phyloP scores from a whole-genome alignment of 2,113 vertebrate genomes.

The Xenotilapia caudafasciata region DNA sequence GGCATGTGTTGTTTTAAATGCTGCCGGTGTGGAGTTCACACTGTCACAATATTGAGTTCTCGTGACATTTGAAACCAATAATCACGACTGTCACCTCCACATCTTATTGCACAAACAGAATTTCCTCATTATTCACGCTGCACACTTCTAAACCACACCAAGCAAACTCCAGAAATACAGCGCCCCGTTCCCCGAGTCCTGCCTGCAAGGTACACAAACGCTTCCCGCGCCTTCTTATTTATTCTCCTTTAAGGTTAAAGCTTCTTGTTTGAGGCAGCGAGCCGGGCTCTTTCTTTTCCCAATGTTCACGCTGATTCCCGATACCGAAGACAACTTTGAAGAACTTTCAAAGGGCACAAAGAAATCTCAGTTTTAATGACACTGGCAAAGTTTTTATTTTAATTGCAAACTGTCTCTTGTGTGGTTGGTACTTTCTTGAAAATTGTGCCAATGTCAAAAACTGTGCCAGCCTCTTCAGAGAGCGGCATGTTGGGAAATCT shows the following conservation, averaged over 20 bases:
- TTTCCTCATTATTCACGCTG: background rate
- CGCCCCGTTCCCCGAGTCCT: too few species aligned
- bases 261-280: background rate
- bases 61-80: slow-evolving; percentile 2
- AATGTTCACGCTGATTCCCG: background rate
- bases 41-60: background rate
- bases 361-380: background rate
- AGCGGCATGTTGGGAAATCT: background rate
- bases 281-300: background rate
- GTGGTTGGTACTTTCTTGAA: background rate
- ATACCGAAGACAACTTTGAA: background rate
- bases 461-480: background rate
- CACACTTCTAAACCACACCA: background rate
- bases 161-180: background rate
- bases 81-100: background rate
- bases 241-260: background rate
- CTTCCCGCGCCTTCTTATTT: background rate
- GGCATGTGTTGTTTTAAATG: background rate
- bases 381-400: background rate
- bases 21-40: background rate
- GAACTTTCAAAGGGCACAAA: background rate
- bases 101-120: background rate
- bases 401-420: background rate
- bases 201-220: background rate
- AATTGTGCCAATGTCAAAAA: background rate